These are phyloP conservation scores for Fregetta grallaria DNA, from an alignment of 2,113 vertebrate species.

Conservation along the genomic window DNA sequence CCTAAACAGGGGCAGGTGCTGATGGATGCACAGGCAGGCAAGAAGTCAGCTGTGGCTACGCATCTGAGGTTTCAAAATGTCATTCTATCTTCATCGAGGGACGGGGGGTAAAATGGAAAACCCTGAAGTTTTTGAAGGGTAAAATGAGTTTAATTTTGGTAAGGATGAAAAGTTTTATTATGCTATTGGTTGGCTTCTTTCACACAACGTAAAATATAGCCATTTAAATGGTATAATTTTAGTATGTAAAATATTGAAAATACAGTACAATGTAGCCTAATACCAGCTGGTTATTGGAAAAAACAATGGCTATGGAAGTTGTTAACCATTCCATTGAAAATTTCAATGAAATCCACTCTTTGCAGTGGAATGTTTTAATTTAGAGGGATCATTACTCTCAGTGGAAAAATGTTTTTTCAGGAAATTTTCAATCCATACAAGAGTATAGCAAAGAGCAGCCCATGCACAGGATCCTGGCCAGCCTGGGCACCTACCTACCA, in stretches of 20 bases:
- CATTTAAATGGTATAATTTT: background rate
- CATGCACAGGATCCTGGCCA: accelerated
- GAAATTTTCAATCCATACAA: background rate
- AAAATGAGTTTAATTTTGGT: background rate
- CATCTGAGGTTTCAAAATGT: background rate
- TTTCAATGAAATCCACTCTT: background rate
- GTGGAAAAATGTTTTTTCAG: background rate
- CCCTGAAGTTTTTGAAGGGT: background rate
- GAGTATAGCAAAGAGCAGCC: background rate
- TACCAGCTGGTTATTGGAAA: background rate
- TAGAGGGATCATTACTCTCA: background rate
- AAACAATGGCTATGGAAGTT: background rate
- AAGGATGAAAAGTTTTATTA: background rate
- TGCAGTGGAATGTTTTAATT: background rate
- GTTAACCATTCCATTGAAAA: background rate
- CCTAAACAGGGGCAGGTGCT: background rate
- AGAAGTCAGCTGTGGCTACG: background rate
- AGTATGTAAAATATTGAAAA: background rate
- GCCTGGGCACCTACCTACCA: background rate
- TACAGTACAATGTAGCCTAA: background rate
- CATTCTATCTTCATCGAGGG: background rate
- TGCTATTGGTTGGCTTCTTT: background rate
- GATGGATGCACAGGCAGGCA: background rate
- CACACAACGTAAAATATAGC: background rate
- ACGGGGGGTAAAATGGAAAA: background rate